Evolutionary conservation across 2,797 vertebrate genomes (phyloP), one percentile per base, ranked within the genome.

Genomic region (Sphenodon punctatus): DNA sequence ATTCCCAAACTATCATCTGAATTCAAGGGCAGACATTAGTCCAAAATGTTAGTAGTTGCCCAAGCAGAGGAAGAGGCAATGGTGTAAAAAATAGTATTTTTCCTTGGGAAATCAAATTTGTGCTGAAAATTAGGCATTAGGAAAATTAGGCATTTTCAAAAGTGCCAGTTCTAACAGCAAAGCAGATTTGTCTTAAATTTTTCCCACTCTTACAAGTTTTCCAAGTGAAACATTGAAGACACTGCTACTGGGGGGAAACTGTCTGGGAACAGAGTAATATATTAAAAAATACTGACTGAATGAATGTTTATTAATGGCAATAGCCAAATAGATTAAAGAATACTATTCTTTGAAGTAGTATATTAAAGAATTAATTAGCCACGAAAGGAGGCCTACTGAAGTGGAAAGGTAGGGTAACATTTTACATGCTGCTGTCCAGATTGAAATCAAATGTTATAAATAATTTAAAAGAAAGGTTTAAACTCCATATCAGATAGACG

Each of bases 381-480:
- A 86, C 56, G 14, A 10, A 39, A 66, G 23, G 78, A 32, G 63
- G 23, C 82, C 56, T 58, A 20, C 25, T 1, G 0, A 81, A 20
- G 65, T n/a, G n/a, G 59, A 56, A 66, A 4, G 58, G 58, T 45
- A 6, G 19, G 73, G 56, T 82, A 80, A 13, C 51, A 80, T 89
- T 79, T 91, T 77, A 68, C 90, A 75, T 89, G 45, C 77, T 82
- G 56, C 72, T 80, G 82, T 65, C 84, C 92, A 86, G 83, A 72
- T 67, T 30, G 46, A 58, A 79, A 56, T 82, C n/a, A 80, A 19
- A 55, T 55, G 34, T 64, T 78, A 77, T 79, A 81, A 77, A 20
- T 88, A 86, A 85, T 81, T 90, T 46, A 86, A 46, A 90, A 73
- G 56, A 68, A 80, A 79, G 42, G 34, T 75, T 67, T 75, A 81